A percentile compares a stretch with the other conserved stretches of the same genome.
These are phyloP conservation scores for Abscondita cerata DNA, from an alignment of 2,888 invertebrate species.

Conservation along the genomic window DNA sequence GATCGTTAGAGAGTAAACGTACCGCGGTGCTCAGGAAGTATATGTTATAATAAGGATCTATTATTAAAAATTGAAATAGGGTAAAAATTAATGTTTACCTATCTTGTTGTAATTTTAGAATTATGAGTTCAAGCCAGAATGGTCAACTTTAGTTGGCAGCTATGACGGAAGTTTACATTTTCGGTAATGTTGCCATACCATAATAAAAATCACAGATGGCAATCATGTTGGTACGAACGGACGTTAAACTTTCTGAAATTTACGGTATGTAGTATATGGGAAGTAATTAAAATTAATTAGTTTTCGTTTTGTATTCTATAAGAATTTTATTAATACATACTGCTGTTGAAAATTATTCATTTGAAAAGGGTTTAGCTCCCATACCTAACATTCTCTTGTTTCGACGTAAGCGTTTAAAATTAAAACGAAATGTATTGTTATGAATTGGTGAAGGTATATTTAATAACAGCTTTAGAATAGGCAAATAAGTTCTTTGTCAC, in stretches of 20 bases:
- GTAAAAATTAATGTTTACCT: slow-evolving; percentile 13
- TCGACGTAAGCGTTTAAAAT: no score
- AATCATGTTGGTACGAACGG: neutral
- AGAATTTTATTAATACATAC: no score
- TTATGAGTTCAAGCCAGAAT: slow-evolving; percentile 13
- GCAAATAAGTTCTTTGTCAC: no score
- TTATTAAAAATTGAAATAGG: neutral
- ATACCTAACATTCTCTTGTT: no score
- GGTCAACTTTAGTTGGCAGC: slow-evolving; percentile 9
- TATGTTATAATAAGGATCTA: slow-evolving; percentile 1
- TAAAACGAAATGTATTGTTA: neutral
- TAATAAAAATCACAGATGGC: slow-evolving; percentile 16
- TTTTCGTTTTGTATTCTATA: neutral
- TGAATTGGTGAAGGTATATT: neutral
- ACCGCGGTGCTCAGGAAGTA: slow-evolving; percentile 1
- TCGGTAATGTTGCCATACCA: slow-evolving; percentile 5
- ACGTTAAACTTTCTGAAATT: slow-evolving; percentile 3
- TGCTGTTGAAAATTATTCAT: no score
- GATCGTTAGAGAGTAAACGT: neutral
- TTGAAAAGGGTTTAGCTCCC: no score
- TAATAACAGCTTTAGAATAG: no score
- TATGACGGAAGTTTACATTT: slow-evolving; percentile 17
- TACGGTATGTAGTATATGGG: neutral
- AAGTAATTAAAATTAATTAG: slow-evolving; percentile 7
- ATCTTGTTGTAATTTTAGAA: slow-evolving; percentile 13